Percentiles rank a stretch among this genome's conserved stretches.
Evolutionary conservation across 1,140 invertebrate genomes (phyloP).

Genomic region (Latrodectus geometricus): DNA sequence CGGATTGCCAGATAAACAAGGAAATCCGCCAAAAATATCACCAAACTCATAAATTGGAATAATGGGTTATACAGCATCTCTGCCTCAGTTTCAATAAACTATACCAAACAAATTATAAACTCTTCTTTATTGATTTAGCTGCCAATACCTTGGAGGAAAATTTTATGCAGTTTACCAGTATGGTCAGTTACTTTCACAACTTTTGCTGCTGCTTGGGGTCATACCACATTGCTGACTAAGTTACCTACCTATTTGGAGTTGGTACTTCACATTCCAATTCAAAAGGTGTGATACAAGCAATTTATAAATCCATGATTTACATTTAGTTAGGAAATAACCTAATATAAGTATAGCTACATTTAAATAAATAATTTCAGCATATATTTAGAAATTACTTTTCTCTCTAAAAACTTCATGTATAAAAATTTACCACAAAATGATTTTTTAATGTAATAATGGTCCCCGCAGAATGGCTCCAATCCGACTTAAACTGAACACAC

Average conservation of each 20-base stretch:
- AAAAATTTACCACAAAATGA: too few relatives aligned
- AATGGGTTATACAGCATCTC: not conserved
- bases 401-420: too few relatives aligned
- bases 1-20: too few relatives aligned
- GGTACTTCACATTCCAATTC: constrained; percentile 77
- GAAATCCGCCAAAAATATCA: too few relatives aligned
- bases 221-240: constrained; percentile 93
- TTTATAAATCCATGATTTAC: too few relatives aligned
- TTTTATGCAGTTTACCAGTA: constrained; percentile 85
- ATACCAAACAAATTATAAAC: not conserved
- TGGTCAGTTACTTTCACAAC: constrained; percentile 93
- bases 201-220: constrained; percentile 90
- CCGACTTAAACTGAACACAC: too few relatives aligned
- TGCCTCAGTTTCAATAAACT: not conserved
- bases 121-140: constrained; percentile 4
- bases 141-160: constrained; percentile 78
- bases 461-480: too few relatives aligned
- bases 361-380: too few relatives aligned
- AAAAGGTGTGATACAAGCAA: constrained; percentile 50
- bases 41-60: too few relatives aligned
- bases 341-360: not conserved
- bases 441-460: too few relatives aligned
- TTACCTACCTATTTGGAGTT: constrained; percentile 74
- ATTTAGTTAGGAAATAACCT: not conserved
- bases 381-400: too few relatives aligned